phyloP scores from a whole-genome alignment of 1,140 invertebrate species.

The Bombus pascuorum region DNA sequence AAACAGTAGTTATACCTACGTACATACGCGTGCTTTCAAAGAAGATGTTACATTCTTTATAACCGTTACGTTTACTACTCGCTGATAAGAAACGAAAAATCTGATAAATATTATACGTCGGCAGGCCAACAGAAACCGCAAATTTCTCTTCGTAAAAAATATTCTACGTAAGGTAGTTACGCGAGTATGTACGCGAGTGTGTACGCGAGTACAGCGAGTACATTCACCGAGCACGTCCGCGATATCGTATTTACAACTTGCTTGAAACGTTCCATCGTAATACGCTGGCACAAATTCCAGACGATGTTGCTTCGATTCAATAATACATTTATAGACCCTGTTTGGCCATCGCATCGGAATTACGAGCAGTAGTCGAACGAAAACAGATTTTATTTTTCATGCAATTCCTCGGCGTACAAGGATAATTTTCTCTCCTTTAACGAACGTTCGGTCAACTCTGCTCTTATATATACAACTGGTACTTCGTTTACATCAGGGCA shows the following conservation, averaged over 20 bases:
- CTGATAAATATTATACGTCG: background rate
- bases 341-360: background rate
- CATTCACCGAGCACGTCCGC: background rate
- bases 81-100: background rate
- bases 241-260: constrained; percentile 2
- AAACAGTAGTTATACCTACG: too few relatives aligned
- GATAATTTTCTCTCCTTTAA: too few relatives aligned
- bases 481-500: rapidly evolving
- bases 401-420: background rate
- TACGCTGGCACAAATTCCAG: background rate
- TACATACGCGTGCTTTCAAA: too few relatives aligned
- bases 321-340: constrained; percentile 1
- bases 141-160: constrained; percentile 12
- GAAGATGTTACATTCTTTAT: too few relatives aligned
- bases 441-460: too few relatives aligned
- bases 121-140: background rate
- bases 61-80: background rate
- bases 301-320: background rate
- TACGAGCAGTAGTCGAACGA: background rate
- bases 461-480: too few relatives aligned
- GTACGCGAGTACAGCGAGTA: too few relatives aligned
- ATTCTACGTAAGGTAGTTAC: background rate
- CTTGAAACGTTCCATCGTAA: background rate
- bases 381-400: background rate
- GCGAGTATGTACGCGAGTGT: too few relatives aligned